Conservation (phyloP, 2,113 vertebrate species). For the Nycticryphes semicollaris region DNA sequence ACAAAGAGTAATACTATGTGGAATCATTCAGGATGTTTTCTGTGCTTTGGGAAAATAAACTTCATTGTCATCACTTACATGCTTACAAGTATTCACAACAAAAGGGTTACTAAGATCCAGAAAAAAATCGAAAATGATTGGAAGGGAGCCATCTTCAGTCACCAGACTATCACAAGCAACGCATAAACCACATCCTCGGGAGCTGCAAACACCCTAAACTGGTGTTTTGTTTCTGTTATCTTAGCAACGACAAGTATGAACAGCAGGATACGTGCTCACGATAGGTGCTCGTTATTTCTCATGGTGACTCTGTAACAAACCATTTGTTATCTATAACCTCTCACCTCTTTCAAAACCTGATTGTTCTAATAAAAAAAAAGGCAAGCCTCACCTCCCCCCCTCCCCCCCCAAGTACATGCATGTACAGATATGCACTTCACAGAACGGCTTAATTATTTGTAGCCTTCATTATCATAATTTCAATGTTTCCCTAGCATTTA, state of each 20-base stretch:
- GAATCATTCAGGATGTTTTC: neutral
- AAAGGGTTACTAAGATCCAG: conserved; percentile 44
- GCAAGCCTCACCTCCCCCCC: neutral
- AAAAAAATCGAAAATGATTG: neutral
- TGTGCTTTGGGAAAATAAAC: conserved; percentile 12
- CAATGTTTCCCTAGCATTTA: neutral
- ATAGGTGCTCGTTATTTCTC: neutral
- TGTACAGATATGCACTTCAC: neutral
- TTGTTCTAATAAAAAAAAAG: neutral
- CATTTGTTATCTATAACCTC: neutral
- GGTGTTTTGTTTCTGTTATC: conserved; percentile 59
- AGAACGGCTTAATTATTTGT: neutral
- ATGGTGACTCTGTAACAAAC: neutral
- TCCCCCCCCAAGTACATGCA: neutral
- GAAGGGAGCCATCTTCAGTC: conserved; percentile 23
- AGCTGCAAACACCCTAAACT: conserved; percentile 17
- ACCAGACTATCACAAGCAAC: neutral
- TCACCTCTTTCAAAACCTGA: neutral
- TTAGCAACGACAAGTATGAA: conserved; percentile 34
- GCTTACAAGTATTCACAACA: neutral
- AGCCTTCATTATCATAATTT: neutral
- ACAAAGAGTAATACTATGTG: neutral
- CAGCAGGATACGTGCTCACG: conserved; percentile 6
- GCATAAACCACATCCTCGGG: conserved; percentile 45
- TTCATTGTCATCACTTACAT: neutral